Evolutionary conservation across 2,888 invertebrate species (phyloP).

Genomic region (Metacarcinus magister): DNA sequence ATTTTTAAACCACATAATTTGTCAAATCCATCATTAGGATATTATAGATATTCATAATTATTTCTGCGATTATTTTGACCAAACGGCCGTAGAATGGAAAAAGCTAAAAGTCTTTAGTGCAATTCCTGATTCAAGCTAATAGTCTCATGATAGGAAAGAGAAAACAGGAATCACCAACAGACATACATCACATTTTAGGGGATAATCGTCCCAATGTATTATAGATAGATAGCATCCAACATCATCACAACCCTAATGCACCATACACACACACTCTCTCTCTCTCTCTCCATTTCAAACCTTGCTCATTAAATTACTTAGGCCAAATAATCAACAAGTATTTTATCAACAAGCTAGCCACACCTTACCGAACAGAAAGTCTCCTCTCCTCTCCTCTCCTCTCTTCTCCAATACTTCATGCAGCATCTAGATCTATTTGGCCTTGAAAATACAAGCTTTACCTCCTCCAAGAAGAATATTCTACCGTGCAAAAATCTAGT

Average conservation of each 20-base stretch:
- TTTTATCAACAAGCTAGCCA: too few species aligned
- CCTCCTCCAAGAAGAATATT: background rate
- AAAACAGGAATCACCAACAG: background rate
- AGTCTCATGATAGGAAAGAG: background rate
- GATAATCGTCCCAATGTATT: background rate
- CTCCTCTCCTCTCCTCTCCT: too few species aligned
- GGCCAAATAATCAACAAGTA: too few species aligned
- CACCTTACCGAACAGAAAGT: too few species aligned
- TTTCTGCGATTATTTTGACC: background rate
- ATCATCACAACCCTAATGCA: background rate
- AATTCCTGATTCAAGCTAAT: background rate
- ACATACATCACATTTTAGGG: background rate
- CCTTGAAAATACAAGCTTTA: background rate
- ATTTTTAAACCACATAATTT: background rate
- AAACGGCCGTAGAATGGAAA: background rate
- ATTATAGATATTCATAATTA: background rate
- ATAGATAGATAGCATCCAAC: background rate
- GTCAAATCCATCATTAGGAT: background rate
- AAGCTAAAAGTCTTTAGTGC: background rate
- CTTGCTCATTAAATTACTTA: too few species aligned
- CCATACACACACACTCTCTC: background rate
- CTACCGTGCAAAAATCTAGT: background rate
- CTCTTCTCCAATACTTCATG: background rate
- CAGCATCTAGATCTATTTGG: conserved; percentile 16
- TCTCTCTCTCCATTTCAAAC: background rate